Evolutionary conservation across 1,140 invertebrate genomes (phyloP).

Genomic region (Drosophila sp.): DNA sequence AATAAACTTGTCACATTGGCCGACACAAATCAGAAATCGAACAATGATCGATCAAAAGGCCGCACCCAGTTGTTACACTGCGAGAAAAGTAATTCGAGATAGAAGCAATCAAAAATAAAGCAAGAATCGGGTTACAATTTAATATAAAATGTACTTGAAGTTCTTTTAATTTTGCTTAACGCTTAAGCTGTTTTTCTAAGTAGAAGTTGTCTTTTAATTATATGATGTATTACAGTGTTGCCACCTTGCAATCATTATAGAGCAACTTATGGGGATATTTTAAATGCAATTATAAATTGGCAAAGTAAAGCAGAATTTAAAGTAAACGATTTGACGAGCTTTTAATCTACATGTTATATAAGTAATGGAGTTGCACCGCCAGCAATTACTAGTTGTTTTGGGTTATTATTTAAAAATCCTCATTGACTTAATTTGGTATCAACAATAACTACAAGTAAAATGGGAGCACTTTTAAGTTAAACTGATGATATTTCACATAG

Average conservation of each 20-base stretch:
- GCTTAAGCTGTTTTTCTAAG: neutral
- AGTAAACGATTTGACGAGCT: neutral
- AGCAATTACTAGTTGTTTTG: no score
- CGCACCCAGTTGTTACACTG: conserved; percentile 44
- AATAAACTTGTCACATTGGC: conserved; percentile 51
- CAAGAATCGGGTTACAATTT: conserved; percentile 3
- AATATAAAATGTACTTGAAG: neutral
- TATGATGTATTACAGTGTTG: neutral
- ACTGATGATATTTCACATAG: no score
- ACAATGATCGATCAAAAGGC: conserved; percentile 65
- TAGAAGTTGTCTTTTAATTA: no score
- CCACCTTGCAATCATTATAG: neutral
- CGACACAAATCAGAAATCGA: conserved; percentile 37
- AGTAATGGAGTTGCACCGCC: no score
- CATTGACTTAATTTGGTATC: no score
- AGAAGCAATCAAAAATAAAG: neutral
- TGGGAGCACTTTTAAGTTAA: no score
- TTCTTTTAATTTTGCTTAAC: neutral
- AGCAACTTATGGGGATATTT: no score
- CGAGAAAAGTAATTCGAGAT: conserved; percentile 17
- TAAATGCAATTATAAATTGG: no score
- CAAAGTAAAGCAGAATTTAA: neutral
- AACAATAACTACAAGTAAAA: no score
- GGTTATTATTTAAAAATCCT: no score
- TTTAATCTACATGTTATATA: no score